These are phyloP conservation scores for Prostheceraeus crozeri DNA, from an alignment of 2,888 invertebrate species.

Conservation along the genomic window DNA sequence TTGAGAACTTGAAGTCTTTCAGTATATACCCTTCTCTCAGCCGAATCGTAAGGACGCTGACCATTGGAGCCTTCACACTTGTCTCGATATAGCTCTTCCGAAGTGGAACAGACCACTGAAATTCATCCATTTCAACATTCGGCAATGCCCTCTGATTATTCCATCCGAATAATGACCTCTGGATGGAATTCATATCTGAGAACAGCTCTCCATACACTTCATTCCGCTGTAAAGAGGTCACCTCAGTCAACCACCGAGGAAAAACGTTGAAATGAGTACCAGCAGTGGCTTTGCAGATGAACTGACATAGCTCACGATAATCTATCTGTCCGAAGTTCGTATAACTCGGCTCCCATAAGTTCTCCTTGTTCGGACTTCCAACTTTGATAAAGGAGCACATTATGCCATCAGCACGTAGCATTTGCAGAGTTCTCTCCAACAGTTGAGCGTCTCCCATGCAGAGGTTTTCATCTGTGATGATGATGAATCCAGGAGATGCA, in stretches of 20 bases:
- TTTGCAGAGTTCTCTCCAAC: slow-evolving; percentile 67
- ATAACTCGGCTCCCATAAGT: no score
- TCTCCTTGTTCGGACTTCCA: slow-evolving; percentile 57
- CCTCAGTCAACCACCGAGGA: no score
- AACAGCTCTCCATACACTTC: not conserved
- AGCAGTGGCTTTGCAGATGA: slow-evolving; percentile 68
- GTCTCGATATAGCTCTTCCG: not conserved
- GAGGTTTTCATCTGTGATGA: slow-evolving; percentile 67
- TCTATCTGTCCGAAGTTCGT: slow-evolving; percentile 66
- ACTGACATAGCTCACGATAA: slow-evolving; percentile 68
- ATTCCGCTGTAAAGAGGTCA: slow-evolving; percentile 55
- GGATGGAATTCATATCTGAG: not conserved
- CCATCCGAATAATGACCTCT: no score
- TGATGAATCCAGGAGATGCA: slow-evolving; percentile 61
- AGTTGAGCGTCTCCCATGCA: slow-evolving; percentile 66
- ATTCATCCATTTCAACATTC: no score
- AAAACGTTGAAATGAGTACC: slow-evolving; percentile 68
- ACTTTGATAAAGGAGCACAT: slow-evolving; percentile 70
- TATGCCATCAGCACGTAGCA: slow-evolving; percentile 67
- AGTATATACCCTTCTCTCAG: slow-evolving; percentile 70
- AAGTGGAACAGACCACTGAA: not conserved
- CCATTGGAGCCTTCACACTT: not conserved
- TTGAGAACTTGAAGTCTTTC: slow-evolving; percentile 54
- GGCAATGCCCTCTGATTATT: no score
- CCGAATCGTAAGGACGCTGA: slow-evolving; percentile 63